These are phyloP conservation scores for Rallus crepitans DNA, from an alignment of 2,797 vertebrate genomes.

Conservation along the genomic window DNA sequence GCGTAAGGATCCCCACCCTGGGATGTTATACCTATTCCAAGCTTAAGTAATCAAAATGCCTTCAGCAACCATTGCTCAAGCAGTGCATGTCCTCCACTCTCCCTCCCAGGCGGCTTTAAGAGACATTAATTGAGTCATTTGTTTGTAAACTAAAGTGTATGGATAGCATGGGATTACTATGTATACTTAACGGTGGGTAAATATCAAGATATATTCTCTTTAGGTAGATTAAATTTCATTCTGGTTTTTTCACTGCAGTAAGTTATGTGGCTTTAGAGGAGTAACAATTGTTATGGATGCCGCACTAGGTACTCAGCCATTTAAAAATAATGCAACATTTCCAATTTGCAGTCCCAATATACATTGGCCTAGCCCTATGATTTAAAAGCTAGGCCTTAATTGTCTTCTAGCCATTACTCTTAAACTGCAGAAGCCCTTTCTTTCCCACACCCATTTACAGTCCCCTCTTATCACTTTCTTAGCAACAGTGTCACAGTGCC, in stretches of 20 bases:
- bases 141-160: not conserved
- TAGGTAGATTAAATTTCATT: not conserved
- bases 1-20: not conserved
- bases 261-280: slow-evolving; percentile 1
- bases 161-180: not conserved
- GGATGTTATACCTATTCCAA: not conserved
- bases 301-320: not conserved
- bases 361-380: not conserved
- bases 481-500: not conserved
- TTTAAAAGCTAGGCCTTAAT: slow-evolving; percentile 24
- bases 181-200: not conserved
- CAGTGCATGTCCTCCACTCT: not conserved
- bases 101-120: not conserved
- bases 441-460: slow-evolving; percentile 12
- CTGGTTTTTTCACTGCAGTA: not conserved
- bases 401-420: slow-evolving; percentile 5
- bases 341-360: not conserved
- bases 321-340: slow-evolving; percentile 15
- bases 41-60: not conserved
- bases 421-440: not conserved
- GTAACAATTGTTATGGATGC: not conserved
- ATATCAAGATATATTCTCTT: not conserved
- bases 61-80: not conserved
- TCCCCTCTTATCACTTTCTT: not conserved
- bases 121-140: not conserved